Base-by-base conservation (phyloP, 2,888 invertebrate species). In the Epirrhoe alternata region DNA sequence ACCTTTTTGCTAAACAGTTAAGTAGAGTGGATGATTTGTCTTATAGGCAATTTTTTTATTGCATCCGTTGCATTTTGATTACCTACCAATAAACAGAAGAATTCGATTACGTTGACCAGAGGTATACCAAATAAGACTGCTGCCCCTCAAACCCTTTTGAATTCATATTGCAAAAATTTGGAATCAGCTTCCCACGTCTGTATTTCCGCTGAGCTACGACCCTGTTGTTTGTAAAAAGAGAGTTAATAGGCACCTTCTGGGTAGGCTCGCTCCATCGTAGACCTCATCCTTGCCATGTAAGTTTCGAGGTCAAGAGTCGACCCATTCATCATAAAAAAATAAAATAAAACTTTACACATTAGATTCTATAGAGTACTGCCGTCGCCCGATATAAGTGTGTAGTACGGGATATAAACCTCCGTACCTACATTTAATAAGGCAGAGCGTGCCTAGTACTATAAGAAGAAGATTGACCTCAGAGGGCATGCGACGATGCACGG, bases 391-490 rank as follows among this genome's bases (percentile, higher is more conserved):
- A 24, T 14, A 47, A 14, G 3, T 35, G 35, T 6, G 8, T 35
- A 35, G 10, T 24, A 35, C 35, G 35, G 35, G 35, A 6, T 35
- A 24, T 24, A 24, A 24, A 24, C 24, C 24, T 24, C 24, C 1
- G 24, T 24, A 24, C 3, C 1, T 24, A 24, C 24, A 24, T 24
- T 24, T 24, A 24, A 24, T 62, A 54, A 52, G 24, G 63, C 64
- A 58, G 50, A 52, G 42, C 58, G 7, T 30, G 61, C 14, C 54
- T 58, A 47, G 55, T 56, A 69, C 67, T 75, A 69, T 76, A 75
- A 73, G 70, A 76, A 65, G 76, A 77, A 70, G 72, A 71, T 80
- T 84, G 82, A 85, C 83, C 83, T 83, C 66, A 75, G 71, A 76
- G 78, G 79, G 77, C 79, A 79, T 72, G 66, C 59, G 69, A 59